Conservation (phyloP, 2,113 vertebrate species). For the Neotragus pygmaeus region DNA sequence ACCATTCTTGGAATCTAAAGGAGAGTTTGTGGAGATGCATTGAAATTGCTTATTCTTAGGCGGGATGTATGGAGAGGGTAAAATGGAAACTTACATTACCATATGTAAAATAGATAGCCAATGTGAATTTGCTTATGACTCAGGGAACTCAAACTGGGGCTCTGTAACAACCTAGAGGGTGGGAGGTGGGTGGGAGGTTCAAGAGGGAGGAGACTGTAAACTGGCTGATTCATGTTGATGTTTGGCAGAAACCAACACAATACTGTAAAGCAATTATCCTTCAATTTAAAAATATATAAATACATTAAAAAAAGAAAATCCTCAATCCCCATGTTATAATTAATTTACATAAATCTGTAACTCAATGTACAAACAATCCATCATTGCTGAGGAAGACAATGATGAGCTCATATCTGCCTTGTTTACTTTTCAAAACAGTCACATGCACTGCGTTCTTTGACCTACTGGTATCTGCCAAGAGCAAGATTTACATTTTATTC, state of each 20-base stretch:
- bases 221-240: neutral
- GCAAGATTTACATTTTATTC: neutral
- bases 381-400: neutral
- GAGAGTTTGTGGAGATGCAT: neutral
- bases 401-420: neutral
- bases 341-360: neutral
- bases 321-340: neutral
- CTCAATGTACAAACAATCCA: too few species aligned
- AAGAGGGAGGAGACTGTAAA: neutral
- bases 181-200: neutral
- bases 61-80: neutral
- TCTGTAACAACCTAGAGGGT: neutral
- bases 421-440: neutral
- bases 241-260: neutral
- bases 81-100: neutral
- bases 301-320: neutral
- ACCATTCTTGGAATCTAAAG: conserved; percentile 74
- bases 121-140: neutral
- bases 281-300: neutral
- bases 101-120: neutral
- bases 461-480: neutral
- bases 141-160: neutral
- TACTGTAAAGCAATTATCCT: neutral
- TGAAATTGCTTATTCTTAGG: neutral
- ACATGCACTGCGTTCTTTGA: neutral